Conservation (phyloP, 2,113 vertebrate genomes). For the Sterna hirundo region DNA sequence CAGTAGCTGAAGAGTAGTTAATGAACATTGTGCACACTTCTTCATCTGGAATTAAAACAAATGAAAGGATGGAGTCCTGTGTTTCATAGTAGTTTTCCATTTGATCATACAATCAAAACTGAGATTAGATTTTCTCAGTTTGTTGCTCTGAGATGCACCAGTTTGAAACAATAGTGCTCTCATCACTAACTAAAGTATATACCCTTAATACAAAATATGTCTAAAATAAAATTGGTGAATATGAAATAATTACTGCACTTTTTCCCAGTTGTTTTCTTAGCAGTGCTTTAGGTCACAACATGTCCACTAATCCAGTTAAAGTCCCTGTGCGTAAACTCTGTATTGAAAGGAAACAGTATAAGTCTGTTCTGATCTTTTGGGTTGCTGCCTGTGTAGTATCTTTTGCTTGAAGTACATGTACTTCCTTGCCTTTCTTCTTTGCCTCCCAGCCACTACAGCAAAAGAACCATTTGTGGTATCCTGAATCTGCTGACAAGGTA, state of each 20-base stretch:
- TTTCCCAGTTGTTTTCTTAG: not conserved
- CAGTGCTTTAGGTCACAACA: not conserved
- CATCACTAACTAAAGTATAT: not conserved
- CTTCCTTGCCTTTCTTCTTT: not conserved
- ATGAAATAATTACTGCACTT: not conserved
- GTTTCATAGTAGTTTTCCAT: not conserved
- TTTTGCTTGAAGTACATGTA: not conserved
- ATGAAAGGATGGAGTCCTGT: not conserved
- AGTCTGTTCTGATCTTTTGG: not conserved
- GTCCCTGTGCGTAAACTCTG: not conserved
- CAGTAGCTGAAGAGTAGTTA: not conserved
- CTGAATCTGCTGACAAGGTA: not conserved
- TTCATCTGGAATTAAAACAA: not conserved
- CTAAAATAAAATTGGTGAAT: not conserved
- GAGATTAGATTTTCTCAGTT: not conserved
- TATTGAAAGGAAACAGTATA: not conserved
- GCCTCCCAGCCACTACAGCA: fast-evolving
- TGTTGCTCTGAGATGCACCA: not conserved
- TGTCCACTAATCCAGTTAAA: not conserved
- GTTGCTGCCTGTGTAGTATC: not conserved
- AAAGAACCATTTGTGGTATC: not conserved
- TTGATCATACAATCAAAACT: not conserved
- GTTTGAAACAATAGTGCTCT: not conserved
- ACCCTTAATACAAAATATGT: fast-evolving
- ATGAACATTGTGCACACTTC: not conserved